phyloP scores from a whole-genome alignment of 2,888 invertebrate genomes.

The Amblyjoppa fuscipennis region DNA sequence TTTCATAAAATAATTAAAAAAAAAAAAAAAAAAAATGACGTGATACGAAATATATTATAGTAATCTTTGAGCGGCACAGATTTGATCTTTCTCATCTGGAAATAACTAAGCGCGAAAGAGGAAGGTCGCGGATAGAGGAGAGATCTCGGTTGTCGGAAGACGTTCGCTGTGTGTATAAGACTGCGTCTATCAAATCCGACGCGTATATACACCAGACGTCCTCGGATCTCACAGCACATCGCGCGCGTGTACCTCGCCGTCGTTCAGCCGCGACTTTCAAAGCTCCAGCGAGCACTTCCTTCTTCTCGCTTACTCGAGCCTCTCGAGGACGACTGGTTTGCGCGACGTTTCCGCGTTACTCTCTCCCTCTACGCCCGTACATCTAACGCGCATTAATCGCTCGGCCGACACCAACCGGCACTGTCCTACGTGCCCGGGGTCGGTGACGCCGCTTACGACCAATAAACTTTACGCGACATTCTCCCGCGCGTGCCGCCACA shows the following conservation, averaged over 20 bases:
- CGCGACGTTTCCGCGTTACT: constrained; percentile 75
- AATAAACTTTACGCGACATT: constrained; percentile 50
- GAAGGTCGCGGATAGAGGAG: constrained; percentile 27
- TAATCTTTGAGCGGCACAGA: neutral
- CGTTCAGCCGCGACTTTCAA: constrained; percentile 56
- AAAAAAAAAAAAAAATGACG: no score
- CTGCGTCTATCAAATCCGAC: constrained; percentile 6
- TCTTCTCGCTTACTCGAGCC: constrained; percentile 48
- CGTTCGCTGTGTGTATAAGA: constrained; percentile 5
- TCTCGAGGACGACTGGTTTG: constrained; percentile 77
- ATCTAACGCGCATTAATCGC: constrained; percentile 4
- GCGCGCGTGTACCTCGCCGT: constrained; percentile 6
- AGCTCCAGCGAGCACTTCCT: constrained; percentile 57
- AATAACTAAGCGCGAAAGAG: constrained; percentile 10
- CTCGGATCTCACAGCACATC: constrained; percentile 38
- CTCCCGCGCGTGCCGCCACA: neutral
- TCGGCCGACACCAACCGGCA: neutral
- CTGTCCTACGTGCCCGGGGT: constrained; percentile 41
- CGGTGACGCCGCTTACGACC: constrained; percentile 48
- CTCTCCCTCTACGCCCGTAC: constrained; percentile 35
- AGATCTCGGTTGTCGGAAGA: constrained; percentile 26
- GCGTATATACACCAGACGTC: constrained; percentile 57
- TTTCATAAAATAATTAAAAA: no score
- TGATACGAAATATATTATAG: neutral
- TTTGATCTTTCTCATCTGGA: neutral